phyloP scores from a whole-genome alignment of 2,888 invertebrate species.

The Lottia gigantea region DNA sequence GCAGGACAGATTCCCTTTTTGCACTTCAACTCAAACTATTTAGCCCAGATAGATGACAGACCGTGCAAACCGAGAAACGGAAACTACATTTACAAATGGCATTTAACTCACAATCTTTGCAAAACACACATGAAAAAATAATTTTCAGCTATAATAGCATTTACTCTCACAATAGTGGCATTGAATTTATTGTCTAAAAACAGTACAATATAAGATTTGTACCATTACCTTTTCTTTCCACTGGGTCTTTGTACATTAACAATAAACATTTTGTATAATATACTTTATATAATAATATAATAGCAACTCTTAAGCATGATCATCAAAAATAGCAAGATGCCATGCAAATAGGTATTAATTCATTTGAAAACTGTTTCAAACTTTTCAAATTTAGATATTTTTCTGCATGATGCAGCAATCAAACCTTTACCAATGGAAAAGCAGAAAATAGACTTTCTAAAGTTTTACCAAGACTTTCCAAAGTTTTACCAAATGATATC shows the following conservation, averaged over 20 bases:
- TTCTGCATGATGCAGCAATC: too few relatives aligned
- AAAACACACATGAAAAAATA: conserved; percentile 5
- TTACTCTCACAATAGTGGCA: conserved; percentile 7
- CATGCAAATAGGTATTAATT: too few relatives aligned
- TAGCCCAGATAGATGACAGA: too few relatives aligned
- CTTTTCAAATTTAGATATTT: too few relatives aligned
- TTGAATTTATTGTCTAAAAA: background rate
- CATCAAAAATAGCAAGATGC: background rate
- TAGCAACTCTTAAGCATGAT: background rate
- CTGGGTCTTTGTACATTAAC: conserved; percentile 5
- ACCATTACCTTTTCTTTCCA: background rate
- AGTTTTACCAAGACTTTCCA: too few relatives aligned
- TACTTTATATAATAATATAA: conserved; percentile 4
- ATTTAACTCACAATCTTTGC: background rate
- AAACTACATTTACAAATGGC: background rate
- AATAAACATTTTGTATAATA: conserved; percentile 5
- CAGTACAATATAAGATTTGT: background rate
- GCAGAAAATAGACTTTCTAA: too few relatives aligned
- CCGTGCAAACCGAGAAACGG: too few relatives aligned
- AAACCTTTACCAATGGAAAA: too few relatives aligned
- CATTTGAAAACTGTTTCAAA: too few relatives aligned
- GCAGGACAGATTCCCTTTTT: background rate
- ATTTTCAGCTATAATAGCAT: conserved; percentile 4
- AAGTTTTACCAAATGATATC: too few relatives aligned
- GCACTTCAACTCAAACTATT: too few relatives aligned